Evolutionary conservation across 2,113 vertebrate genomes (phyloP).

Genomic region (Carollia perspicillata): DNA sequence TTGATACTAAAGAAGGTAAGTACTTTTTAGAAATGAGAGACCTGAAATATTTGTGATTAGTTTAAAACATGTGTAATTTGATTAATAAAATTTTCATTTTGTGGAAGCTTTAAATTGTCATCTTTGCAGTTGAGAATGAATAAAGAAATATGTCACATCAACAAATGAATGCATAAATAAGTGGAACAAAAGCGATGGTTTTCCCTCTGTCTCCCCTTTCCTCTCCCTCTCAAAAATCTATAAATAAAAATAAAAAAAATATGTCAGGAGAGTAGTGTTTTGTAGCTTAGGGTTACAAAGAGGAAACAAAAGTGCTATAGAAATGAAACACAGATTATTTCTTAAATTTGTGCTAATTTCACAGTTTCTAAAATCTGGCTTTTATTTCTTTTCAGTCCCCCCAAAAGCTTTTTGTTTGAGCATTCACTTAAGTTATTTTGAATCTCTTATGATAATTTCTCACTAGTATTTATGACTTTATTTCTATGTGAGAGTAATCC

Average conservation of each 20-base stretch:
- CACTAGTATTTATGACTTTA: background rate
- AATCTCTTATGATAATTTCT: background rate
- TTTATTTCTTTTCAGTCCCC: background rate
- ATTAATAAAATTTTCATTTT: conserved; percentile 21
- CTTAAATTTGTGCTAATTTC: background rate
- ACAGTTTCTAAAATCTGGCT: conserved; percentile 25
- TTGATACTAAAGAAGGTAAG: background rate
- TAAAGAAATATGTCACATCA: background rate
- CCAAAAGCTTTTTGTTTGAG: background rate
- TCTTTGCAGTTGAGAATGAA: conserved; percentile 1
- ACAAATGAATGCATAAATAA: no score
- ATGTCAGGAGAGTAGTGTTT: background rate
- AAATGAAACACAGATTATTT: conserved; percentile 11
- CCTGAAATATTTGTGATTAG: background rate
- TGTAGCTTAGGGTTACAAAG: conserved; percentile 35
- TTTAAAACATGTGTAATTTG: conserved; percentile 46
- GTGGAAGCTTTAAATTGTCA: conserved; percentile 29
- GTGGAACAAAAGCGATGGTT: no score
- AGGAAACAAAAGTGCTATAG: conserved; percentile 16
- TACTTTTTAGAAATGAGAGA: conserved; percentile 25
- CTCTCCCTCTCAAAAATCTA: no score
- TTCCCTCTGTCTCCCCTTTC: no score
- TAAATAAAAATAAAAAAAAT: background rate
- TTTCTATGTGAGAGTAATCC: background rate
- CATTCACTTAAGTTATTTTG: conserved; percentile 14